A percentile compares a stretch with the other conserved stretches of the same genome.
Conservation (phyloP, 2,113 vertebrate genomes). For the Toxotes chatareus region DNA sequence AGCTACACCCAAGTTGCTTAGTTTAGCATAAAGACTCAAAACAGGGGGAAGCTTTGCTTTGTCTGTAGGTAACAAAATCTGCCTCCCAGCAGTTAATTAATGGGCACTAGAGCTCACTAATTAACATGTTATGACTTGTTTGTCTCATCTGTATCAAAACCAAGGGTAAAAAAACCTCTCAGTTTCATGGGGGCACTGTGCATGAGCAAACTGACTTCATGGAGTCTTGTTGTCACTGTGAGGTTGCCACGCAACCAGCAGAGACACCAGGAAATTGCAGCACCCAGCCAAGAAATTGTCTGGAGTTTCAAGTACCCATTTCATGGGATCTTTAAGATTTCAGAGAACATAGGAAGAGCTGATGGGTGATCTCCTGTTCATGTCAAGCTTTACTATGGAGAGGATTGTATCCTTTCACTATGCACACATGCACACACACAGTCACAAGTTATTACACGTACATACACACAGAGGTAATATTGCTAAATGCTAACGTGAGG, state of each 20-base stretch:
- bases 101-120: neutral
- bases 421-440: conserved; percentile 1
- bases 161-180: neutral
- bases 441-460: neutral
- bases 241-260: conserved; percentile 17
- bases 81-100: too few species aligned
- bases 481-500: conserved; percentile 5
- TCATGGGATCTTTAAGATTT: conserved; percentile 12
- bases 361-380: conserved; percentile 41
- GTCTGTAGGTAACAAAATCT: neutral
- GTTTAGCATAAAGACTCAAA: neutral
- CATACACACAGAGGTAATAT: neutral
- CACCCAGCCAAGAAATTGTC: neutral
- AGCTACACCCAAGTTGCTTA: neutral
- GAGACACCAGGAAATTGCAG: neutral
- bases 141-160: neutral
- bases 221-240: neutral
- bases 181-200: neutral
- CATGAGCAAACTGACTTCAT: conserved; percentile 4
- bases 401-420: conserved; percentile 39
- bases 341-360: conserved; percentile 8
- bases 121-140: neutral
- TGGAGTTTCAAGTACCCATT: conserved; percentile 2
- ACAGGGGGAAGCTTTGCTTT: neutral
- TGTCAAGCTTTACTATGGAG: conserved; percentile 24